Evolutionary conservation across 2,888 invertebrate genomes (phyloP).

Genomic region (Hyposoter didymator): DNA sequence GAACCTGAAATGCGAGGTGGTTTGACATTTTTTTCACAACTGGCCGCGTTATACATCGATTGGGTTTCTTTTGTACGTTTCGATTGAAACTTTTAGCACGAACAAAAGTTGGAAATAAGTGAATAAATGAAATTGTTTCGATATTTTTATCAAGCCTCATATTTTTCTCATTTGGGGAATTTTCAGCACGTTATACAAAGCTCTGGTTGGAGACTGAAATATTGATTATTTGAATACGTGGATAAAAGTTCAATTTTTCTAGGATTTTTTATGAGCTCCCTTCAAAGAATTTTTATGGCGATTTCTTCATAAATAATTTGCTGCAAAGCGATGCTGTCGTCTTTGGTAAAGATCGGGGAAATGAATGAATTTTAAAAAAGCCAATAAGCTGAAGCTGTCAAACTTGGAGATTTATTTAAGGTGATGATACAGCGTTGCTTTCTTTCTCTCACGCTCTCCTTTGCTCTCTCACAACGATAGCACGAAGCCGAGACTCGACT

Average conservation of each 20-base stretch:
- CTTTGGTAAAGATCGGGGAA: neutral
- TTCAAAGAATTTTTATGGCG: neutral
- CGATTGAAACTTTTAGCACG: no score
- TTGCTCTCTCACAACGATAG: conserved; percentile 16
- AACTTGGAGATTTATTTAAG: neutral
- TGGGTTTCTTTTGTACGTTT: no score
- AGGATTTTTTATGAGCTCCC: neutral
- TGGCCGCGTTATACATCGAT: no score
- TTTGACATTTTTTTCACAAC: no score
- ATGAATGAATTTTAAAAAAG: conserved; percentile 20
- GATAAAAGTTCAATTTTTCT: neutral
- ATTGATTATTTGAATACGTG: neutral
- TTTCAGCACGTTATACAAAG: neutral
- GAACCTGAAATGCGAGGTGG: no score
- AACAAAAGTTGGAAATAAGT: no score
- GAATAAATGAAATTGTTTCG: no score
- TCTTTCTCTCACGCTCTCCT: neutral
- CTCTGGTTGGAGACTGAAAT: neutral
- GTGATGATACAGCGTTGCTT: neutral
- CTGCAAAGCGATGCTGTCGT: neutral
- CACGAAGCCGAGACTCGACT: conserved; percentile 35
- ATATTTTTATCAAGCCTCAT: no score
- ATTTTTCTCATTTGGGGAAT: no score
- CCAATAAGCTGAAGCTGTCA: neutral
- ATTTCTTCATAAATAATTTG: neutral